Evolutionary conservation across 2,888 invertebrate species (phyloP).

Genomic region (Drosophila stalkeri): DNA sequence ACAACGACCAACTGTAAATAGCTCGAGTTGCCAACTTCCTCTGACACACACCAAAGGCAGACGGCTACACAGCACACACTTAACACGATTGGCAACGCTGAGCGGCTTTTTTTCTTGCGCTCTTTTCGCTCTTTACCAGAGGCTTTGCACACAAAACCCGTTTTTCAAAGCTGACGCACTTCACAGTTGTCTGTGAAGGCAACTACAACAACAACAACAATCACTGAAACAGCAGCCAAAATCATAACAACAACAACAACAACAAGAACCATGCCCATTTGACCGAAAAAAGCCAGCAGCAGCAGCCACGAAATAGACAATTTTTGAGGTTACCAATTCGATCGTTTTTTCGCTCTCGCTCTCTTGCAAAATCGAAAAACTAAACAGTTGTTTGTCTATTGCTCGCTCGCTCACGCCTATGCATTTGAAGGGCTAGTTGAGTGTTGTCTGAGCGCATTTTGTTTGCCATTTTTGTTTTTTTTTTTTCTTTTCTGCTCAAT

Average conservation of each 20-base stretch:
- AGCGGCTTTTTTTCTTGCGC: conserved; percentile 31
- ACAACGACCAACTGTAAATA: conserved; percentile 41
- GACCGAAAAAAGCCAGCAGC: conserved; percentile 49
- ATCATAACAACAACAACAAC: conserved; percentile 21
- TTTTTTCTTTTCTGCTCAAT: conserved; percentile 15
- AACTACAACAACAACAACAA: conserved; percentile 29
- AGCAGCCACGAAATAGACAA: conserved; percentile 47
- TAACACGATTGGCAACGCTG: conserved; percentile 57
- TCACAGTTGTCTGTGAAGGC: conserved; percentile 31
- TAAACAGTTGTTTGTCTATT: conserved; percentile 8
- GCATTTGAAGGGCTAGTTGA: conserved; percentile 19
- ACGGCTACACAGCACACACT: conserved; percentile 12
- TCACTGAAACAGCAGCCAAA: conserved; percentile 23
- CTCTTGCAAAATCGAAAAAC: conserved; percentile 10
- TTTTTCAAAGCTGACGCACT: conserved; percentile 64
- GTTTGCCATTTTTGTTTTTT: conserved; percentile 31
- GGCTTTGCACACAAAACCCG: conserved; percentile 43
- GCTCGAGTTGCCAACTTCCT: conserved; percentile 37
- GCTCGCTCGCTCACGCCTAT: conserved; percentile 6
- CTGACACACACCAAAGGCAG: conserved; percentile 1
- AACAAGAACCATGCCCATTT: conserved; percentile 44
- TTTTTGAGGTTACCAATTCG: conserved; percentile 65
- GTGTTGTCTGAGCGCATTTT: conserved; percentile 32
- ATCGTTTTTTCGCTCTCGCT: conserved; percentile 18
- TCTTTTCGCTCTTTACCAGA: conserved; percentile 26